phyloP scores from a whole-genome alignment of 2,888 invertebrate species.

The Ariolimax columbianus region DNA sequence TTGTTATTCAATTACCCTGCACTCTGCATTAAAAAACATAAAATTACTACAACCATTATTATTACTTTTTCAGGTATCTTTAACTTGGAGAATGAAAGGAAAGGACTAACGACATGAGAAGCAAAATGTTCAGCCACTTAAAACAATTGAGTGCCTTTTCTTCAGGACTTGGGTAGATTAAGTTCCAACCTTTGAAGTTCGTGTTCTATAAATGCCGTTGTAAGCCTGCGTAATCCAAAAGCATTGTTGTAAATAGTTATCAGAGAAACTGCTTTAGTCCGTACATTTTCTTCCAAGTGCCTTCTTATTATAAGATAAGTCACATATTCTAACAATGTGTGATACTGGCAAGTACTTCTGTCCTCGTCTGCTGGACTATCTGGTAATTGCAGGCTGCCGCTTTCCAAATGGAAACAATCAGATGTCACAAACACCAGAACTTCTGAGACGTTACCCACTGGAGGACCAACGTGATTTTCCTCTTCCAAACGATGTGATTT shows the following conservation, averaged over 20 bases:
- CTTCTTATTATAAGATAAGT: not conserved
- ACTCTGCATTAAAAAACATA: not conserved
- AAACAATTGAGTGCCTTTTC: constrained; percentile 52
- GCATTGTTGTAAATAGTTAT: not conserved
- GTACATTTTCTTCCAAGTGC: constrained; percentile 25
- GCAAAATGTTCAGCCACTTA: not conserved
- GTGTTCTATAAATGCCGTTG: not conserved
- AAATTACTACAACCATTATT: not conserved
- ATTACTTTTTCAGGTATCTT: not conserved
- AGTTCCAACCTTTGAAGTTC: not conserved
- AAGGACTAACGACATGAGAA: not conserved
- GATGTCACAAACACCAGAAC: constrained; percentile 89
- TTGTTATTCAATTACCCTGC: not conserved
- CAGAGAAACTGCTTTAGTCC: not conserved
- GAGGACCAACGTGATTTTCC: constrained; percentile 98
- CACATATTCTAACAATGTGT: constrained; percentile 34
- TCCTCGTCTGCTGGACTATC: constrained; percentile 88
- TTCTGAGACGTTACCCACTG: constrained; percentile 92
- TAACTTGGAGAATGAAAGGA: constrained; percentile 13
- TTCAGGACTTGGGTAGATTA: constrained; percentile 27
- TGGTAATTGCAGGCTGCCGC: constrained; percentile 96
- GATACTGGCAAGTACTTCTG: constrained; percentile 79
- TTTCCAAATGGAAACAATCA: constrained; percentile 81
- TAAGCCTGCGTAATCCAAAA: not conserved
- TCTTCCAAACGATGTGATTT: constrained; percentile 97